phyloP scores from a whole-genome alignment of 1,140 invertebrate species.

The Philotrypesis tridentata region DNA sequence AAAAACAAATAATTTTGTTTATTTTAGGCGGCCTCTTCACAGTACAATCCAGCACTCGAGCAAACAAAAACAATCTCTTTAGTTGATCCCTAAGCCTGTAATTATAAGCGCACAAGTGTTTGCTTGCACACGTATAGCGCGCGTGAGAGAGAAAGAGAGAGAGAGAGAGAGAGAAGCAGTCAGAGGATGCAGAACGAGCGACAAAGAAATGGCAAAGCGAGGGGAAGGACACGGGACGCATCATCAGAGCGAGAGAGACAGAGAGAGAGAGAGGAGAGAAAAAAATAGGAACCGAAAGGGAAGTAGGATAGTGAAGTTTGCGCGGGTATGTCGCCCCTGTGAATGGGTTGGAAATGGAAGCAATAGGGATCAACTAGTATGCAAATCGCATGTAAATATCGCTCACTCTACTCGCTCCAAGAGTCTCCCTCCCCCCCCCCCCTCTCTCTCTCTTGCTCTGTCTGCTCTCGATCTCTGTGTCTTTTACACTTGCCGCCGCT shows the following conservation, averaged over 20 bases:
- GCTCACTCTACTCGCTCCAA: slow-evolving; percentile 66
- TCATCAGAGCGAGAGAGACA: slow-evolving; percentile 38
- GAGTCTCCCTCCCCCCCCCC: slow-evolving; percentile 38
- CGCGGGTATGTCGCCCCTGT: slow-evolving; percentile 64
- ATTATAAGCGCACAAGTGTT: slow-evolving; percentile 31
- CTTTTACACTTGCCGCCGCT: slow-evolving; percentile 44
- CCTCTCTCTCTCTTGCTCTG: slow-evolving; percentile 44
- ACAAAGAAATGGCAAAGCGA: slow-evolving; percentile 35
- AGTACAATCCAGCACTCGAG: neutral
- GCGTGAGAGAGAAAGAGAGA: neutral
- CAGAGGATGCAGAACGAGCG: neutral
- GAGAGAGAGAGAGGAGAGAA: slow-evolving; percentile 23
- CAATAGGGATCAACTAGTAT: slow-evolving; percentile 76
- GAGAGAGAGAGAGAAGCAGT: neutral
- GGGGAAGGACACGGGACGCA: slow-evolving; percentile 22
- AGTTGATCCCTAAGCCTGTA: slow-evolving; percentile 11
- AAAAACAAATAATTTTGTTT: too few relatives aligned
- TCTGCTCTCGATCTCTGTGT: slow-evolving; percentile 41
- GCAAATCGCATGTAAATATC: slow-evolving; percentile 75
- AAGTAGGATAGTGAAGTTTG: slow-evolving; percentile 65
- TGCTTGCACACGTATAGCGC: neutral
- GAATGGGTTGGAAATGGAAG: slow-evolving; percentile 71
- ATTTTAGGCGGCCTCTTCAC: too few relatives aligned
- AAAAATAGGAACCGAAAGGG: slow-evolving; percentile 43
- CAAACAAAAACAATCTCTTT: neutral